A percentile compares a stretch with the other conserved stretches of the same genome.
phyloP scores from a whole-genome alignment of 1,140 invertebrate genomes.

The Zelostemma sp. region DNA sequence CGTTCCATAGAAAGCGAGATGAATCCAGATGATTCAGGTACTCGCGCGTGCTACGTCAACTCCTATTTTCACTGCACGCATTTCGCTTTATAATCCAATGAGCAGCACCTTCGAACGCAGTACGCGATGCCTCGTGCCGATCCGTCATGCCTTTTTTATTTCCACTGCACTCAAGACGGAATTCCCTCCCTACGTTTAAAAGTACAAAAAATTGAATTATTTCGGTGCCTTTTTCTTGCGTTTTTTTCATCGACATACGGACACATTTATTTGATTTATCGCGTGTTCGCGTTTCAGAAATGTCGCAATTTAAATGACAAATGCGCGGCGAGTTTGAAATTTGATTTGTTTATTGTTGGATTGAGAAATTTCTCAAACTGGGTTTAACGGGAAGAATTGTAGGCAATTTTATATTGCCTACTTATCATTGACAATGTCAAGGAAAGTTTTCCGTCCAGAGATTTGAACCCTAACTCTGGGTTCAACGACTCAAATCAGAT shows the following conservation, averaged over 20 bases:
- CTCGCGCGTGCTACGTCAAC: constrained; percentile 1
- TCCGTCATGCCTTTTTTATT: constrained; percentile 53
- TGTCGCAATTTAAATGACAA: no score
- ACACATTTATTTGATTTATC: no score
- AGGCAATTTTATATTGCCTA: no score
- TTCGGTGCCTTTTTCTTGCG: constrained; percentile 3
- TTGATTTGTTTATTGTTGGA: neutral
- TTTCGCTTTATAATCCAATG: constrained; percentile 5
- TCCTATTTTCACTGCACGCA: neutral
- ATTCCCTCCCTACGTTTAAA: constrained; percentile 24
- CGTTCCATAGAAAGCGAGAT: constrained; percentile 18
- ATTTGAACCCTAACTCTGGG: no score
- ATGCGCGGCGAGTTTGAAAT: constrained; percentile 10
- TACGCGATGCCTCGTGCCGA: constrained; percentile 52
- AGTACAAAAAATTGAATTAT: constrained; percentile 29
- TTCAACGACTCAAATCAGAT: no score
- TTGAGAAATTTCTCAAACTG: no score
- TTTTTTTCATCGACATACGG: no score
- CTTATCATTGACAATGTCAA: no score
- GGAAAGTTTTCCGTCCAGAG: no score
- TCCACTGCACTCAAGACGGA: constrained; percentile 11
- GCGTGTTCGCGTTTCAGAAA: no score
- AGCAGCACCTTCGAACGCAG: constrained; percentile 32
- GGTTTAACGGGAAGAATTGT: no score
- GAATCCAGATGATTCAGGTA: constrained; percentile 5